These are phyloP conservation scores for Epizoanthus ramosus DNA, from an alignment of 92 coral and sea anemone genomes.

Conservation along the genomic window DNA sequence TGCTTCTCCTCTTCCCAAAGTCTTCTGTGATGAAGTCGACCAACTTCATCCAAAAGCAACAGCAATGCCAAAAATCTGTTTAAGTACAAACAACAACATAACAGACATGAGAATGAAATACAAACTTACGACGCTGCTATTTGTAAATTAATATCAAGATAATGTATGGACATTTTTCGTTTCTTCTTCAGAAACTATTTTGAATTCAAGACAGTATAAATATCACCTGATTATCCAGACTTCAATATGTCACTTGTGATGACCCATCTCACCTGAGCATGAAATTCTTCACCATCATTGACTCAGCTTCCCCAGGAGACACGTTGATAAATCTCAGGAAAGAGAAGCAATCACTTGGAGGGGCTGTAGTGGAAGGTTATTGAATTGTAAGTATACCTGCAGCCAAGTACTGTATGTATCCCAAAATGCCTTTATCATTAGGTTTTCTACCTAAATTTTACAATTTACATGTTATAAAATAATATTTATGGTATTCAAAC, in stretches of 20 bases:
- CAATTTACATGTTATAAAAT: no score
- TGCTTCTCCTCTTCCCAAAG: conserved; percentile 65
- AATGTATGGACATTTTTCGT: no score
- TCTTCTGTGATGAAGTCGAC: conserved; percentile 75
- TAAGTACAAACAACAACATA: neutral
- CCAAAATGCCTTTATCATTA: neutral
- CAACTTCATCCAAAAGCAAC: conserved; percentile 73
- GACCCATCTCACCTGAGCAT: conserved; percentile 67
- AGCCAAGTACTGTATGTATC: neutral
- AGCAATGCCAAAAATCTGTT: conserved; percentile 67
- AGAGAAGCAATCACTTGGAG: conserved; percentile 83
- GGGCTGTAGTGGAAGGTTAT: conserved; percentile 44
- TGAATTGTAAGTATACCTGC: neutral
- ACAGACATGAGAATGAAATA: neutral
- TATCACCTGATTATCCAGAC: neutral
- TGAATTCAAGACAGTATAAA: neutral
- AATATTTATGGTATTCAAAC: no score
- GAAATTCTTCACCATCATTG: conserved; percentile 74
- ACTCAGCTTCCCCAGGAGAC: conserved; percentile 82
- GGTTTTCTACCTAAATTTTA: no score
- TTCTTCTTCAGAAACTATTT: neutral
- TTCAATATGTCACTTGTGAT: no score
- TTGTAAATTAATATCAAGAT: neutral
- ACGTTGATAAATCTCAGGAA: conserved; percentile 78
- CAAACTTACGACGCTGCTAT: neutral